These are phyloP conservation scores for Polypterus senegalus DNA, from an alignment of 2,113 vertebrate species.

Conservation along the genomic window DNA sequence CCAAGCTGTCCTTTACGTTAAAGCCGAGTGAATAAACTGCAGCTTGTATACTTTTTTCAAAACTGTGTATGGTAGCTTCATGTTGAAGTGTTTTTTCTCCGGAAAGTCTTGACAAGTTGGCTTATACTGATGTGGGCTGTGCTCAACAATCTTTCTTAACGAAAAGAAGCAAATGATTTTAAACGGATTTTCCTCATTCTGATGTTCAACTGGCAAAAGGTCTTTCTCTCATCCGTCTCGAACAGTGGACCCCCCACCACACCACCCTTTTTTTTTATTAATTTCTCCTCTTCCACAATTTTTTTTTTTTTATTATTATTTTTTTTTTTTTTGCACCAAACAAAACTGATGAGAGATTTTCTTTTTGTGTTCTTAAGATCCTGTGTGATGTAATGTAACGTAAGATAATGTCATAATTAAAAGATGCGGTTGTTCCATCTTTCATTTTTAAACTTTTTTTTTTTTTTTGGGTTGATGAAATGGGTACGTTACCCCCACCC, in stretches of 20 bases:
- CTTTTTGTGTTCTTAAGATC: conserved; percentile 33
- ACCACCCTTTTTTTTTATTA: neutral
- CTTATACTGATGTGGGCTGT: conserved; percentile 65
- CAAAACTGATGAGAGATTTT: conserved; percentile 7
- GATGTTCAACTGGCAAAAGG: neutral
- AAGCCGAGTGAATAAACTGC: conserved; percentile 82
- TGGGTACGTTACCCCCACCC: neutral
- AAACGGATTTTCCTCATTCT: conserved; percentile 7
- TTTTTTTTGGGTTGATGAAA: neutral
- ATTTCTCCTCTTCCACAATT: neutral
- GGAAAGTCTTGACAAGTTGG: conserved; percentile 57
- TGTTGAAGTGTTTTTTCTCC: conserved; percentile 75
- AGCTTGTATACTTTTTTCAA: conserved; percentile 54
- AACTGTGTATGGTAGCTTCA: conserved; percentile 81
- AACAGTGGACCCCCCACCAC: too few species aligned
- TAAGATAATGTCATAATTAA: conserved; percentile 20
- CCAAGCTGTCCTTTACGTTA: conserved; percentile 92
- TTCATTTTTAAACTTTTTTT: neutral
- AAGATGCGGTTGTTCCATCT: neutral
- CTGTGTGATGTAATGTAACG: conserved; percentile 27
- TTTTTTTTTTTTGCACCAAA: neutral
- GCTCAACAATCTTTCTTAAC: conserved; percentile 49
- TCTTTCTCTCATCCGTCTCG: neutral
- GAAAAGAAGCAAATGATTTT: conserved; percentile 13
- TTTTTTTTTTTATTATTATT: neutral